Conservation (phyloP, 2,888 invertebrate genomes). For the Barypeithes pellucidus region DNA sequence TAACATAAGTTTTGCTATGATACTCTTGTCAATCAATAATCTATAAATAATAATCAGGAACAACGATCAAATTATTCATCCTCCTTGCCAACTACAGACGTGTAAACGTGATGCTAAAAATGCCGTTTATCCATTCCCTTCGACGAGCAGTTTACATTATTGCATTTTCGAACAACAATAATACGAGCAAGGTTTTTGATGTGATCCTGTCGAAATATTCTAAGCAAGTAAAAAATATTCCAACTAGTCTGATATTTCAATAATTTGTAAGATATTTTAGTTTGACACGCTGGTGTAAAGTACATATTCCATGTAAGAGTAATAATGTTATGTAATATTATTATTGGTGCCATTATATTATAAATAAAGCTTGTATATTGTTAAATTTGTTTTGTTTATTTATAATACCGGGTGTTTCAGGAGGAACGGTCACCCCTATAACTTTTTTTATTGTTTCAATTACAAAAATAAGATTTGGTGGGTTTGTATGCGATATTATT, state of each 20-base stretch:
- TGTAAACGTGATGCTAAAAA: too few species aligned
- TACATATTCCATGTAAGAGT: constrained; percentile 42
- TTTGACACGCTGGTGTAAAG: constrained; percentile 47
- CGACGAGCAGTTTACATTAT: not conserved
- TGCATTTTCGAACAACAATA: constrained; percentile 32
- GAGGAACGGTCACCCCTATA: too few species aligned
- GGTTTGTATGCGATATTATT: too few species aligned
- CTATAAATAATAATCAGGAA: too few species aligned
- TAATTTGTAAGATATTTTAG: constrained; percentile 60
- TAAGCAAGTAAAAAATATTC: constrained; percentile 55
- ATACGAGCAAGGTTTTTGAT: constrained; percentile 52
- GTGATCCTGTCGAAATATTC: constrained; percentile 59
- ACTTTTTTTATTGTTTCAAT: too few species aligned
- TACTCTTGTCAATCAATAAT: too few species aligned
- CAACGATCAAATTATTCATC: too few species aligned
- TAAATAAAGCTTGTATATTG: constrained; percentile 67
- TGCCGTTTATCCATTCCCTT: too few species aligned
- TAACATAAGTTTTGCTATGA: too few species aligned
- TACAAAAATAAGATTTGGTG: too few species aligned
- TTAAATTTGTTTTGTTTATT: constrained; percentile 49
- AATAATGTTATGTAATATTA: constrained; percentile 50
- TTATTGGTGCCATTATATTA: constrained; percentile 65
- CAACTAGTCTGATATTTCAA: constrained; percentile 64
- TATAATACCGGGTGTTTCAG: too few species aligned
- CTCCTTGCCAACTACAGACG: too few species aligned